A percentile compares a stretch with the other conserved stretches of the same genome.
These are phyloP conservation scores for Blastomussa wellsi DNA, from an alignment of 92 coral and sea anemone species.

Conservation along the genomic window DNA sequence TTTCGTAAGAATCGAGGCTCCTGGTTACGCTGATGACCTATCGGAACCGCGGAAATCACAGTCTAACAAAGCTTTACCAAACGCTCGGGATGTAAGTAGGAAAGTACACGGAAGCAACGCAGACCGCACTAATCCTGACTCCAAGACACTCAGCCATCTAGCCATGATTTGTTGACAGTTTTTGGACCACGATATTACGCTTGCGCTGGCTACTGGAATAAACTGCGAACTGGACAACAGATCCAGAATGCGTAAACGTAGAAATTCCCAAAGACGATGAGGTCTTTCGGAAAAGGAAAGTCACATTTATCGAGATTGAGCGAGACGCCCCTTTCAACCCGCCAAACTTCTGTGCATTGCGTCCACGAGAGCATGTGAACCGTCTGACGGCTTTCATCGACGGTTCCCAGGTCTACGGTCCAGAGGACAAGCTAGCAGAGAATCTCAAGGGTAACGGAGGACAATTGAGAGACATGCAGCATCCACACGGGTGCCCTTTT, in stretches of 20 bases:
- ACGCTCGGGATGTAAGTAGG: constrained; percentile 20
- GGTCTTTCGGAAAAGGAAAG: constrained; percentile 1
- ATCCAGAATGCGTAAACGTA: constrained; percentile 41
- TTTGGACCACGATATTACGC: constrained; percentile 68
- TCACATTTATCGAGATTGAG: constrained; percentile 9
- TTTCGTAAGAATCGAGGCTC: constrained; percentile 41
- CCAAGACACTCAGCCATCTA: constrained; percentile 48
- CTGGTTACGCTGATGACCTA: constrained; percentile 54
- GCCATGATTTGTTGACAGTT: constrained; percentile 77
- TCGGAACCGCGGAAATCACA: constrained; percentile 46
- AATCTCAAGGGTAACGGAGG: constrained; percentile 33
- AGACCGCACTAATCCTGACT: constrained; percentile 9
- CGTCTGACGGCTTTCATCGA: constrained; percentile 58
- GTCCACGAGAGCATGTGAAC: constrained; percentile 38
- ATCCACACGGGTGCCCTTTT: neutral
- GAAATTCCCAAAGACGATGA: constrained; percentile 37
- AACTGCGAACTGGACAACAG: constrained; percentile 14
- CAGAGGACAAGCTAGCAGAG: constrained; percentile 16
- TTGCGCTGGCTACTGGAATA: constrained; percentile 8
- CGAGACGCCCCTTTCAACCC: constrained; percentile 39
- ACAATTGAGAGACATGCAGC: constrained; percentile 13
- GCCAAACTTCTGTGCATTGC: constrained; percentile 14
- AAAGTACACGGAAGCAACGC: constrained; percentile 32
- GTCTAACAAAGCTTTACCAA: constrained; percentile 26
- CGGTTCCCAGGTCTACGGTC: constrained; percentile 66